Conservation (phyloP, 1,140 invertebrate species). For the Drosophila kanapiae region DNA sequence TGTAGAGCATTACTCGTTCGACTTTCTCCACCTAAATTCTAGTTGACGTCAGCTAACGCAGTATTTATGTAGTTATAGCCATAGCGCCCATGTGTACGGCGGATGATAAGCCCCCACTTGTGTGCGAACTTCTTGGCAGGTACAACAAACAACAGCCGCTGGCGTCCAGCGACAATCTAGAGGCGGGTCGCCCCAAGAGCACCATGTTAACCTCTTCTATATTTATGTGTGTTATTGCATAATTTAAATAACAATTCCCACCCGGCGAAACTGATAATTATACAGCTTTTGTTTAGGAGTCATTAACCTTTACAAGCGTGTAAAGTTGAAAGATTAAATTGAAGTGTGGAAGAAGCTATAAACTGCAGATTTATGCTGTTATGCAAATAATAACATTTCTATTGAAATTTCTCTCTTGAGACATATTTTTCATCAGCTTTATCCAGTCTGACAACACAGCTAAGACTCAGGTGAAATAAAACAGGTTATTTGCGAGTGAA, state of each 20-base stretch:
- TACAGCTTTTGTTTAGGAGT: slow-evolving; percentile 21
- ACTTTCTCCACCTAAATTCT: slow-evolving; percentile 11
- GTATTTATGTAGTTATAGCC: slow-evolving; percentile 14
- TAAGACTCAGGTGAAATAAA: background rate
- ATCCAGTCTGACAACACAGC: background rate
- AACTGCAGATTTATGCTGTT: background rate
- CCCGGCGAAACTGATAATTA: slow-evolving; percentile 23
- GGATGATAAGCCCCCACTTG: slow-evolving; percentile 36
- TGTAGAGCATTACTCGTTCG: slow-evolving; percentile 3
- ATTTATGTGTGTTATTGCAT: slow-evolving; percentile 46
- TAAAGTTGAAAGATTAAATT: background rate
- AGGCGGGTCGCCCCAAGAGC: slow-evolving; percentile 12
- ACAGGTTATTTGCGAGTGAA: background rate
- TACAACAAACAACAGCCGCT: slow-evolving; percentile 6
- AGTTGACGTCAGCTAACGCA: slow-evolving; percentile 40
- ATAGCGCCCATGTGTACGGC: background rate
- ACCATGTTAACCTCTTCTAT: slow-evolving; percentile 38
- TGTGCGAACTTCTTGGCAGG: slow-evolving; percentile 6
- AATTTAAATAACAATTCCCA: slow-evolving; percentile 49
- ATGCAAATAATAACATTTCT: background rate
- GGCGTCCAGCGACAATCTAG: slow-evolving; percentile 12
- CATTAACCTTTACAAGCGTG: slow-evolving; percentile 19
- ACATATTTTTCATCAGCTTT: background rate
- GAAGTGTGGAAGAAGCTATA: background rate
- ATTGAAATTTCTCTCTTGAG: background rate